Base-by-base conservation (phyloP, 2,888 invertebrate species). In the Eilema griseolum region DNA sequence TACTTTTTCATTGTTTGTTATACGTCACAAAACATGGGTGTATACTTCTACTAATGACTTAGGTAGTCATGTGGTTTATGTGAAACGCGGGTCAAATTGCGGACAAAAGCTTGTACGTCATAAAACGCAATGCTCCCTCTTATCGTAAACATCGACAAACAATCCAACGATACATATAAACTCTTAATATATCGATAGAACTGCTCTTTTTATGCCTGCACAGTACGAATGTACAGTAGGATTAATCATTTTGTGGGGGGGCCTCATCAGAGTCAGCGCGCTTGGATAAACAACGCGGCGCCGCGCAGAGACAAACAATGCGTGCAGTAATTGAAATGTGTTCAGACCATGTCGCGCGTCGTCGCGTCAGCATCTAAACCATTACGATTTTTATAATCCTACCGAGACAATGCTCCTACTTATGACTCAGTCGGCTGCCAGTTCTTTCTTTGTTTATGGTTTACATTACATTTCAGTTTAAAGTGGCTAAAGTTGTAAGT, bases 371-470 rank as follows among this genome's bases (percentile, higher is more conserved):
- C 85, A 63, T 26, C 86, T 83, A 86, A 89, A 92, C 85, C 89
- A 92, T 93, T 90, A 91, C 85, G 83, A 83, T 85, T 91, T 91
- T 92, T 91, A 92, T 92, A 92, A 92, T 92, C 90, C 88, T 74
- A 74, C 79, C 77, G 86, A 90, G 88, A 92, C 93, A 93, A 93
- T 92, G 90, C 87, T 74, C 37, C 26, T 65, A 52, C 28, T 85
- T 87, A 86, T 91, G 91, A 91, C 83, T 89, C 86, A 86, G 81
- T 86, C 83, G 80, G 76, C 83, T 80, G 46, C 26, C 37, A 71
- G 69, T 72, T 70, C 66, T 73, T 75, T 79, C 80, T 81, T 85
- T 85, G 84, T 85, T 84, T 76, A 60, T 71, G 63, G 69, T 65
- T 67, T 66, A 69, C 23, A 68, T 67, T 74, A 72, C 71, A 72